Evolutionary conservation across 2,888 invertebrate species (phyloP).

Genomic region (Diploptera punctata): DNA sequence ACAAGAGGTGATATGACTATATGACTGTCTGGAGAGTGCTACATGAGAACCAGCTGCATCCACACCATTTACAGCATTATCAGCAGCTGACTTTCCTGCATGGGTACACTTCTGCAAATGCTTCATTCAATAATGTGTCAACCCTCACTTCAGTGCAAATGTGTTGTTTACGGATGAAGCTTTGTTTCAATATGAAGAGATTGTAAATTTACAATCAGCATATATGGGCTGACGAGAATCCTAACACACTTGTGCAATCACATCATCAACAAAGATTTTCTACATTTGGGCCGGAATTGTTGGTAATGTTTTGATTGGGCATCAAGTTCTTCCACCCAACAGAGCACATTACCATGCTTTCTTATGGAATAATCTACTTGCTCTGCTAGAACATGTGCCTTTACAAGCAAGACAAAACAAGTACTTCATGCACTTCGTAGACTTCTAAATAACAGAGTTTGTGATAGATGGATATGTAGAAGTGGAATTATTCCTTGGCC

Average conservation of each 20-base stretch:
- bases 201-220: neutral
- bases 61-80: neutral
- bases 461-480: no score
- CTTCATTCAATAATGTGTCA: slow-evolving; percentile 3
- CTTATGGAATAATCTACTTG: neutral
- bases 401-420: no score
- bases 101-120: slow-evolving; percentile 2
- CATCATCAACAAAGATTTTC: no score
- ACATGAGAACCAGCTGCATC: neutral
- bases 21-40: slow-evolving; percentile 9
- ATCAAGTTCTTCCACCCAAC: neutral
- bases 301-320: no score
- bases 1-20: neutral
- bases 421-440: no score
- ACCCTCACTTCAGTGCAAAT: neutral
- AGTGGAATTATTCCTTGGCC: no score
- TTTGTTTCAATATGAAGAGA: neutral
- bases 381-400: neutral
- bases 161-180: neutral
- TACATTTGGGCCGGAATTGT: neutral
- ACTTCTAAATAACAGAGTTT: no score
- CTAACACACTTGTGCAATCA: neutral
- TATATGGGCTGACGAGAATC: neutral
- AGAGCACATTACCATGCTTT: neutral
- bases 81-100: neutral